These are phyloP conservation scores for Standfussiana lucernea DNA, from an alignment of 2,888 invertebrate species.

Conservation along the genomic window DNA sequence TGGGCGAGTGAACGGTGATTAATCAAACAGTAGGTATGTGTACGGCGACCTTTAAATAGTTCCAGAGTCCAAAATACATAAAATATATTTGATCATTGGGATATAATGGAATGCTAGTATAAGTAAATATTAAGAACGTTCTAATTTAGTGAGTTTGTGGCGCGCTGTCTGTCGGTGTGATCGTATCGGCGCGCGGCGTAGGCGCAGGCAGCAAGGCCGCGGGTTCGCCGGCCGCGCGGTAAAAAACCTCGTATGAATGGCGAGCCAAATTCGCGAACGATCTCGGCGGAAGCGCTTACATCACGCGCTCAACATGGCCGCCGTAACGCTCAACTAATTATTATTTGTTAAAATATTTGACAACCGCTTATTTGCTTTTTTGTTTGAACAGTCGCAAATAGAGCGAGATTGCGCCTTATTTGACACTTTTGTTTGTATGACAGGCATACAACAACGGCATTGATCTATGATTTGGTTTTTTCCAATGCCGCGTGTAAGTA, in stretches of 20 bases:
- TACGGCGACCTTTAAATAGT: constrained; percentile 45
- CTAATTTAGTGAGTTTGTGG: constrained; percentile 79
- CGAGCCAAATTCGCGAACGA: constrained; percentile 80
- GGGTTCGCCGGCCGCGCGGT: constrained; percentile 84
- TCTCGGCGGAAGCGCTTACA: constrained; percentile 82
- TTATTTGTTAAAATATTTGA: constrained; percentile 66
- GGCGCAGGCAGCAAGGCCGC: constrained; percentile 85
- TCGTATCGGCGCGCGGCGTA: constrained; percentile 71
- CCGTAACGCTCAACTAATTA: constrained; percentile 62
- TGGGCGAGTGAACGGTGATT: constrained; percentile 43
- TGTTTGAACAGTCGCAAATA: constrained; percentile 46
- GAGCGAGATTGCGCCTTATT: constrained; percentile 35
- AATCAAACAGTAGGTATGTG: constrained; percentile 38
- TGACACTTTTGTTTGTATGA: constrained; percentile 24
- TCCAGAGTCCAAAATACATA: constrained; percentile 34
- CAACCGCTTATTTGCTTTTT: constrained; percentile 52
- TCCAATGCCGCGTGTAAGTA: background rate
- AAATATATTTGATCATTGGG: constrained; percentile 48
- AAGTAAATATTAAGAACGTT: constrained; percentile 75
- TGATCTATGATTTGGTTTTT: constrained; percentile 21
- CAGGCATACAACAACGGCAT: constrained; percentile 14
- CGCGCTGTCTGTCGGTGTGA: constrained; percentile 73
- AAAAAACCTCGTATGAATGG: constrained; percentile 88
- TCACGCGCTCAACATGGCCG: constrained; percentile 77
- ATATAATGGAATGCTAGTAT: constrained; percentile 59